Evolutionary conservation across 2,888 invertebrate genomes (phyloP), one percentile per base, ranked within the genome.

Genomic region (Pycnomerus fuliginosus): DNA sequence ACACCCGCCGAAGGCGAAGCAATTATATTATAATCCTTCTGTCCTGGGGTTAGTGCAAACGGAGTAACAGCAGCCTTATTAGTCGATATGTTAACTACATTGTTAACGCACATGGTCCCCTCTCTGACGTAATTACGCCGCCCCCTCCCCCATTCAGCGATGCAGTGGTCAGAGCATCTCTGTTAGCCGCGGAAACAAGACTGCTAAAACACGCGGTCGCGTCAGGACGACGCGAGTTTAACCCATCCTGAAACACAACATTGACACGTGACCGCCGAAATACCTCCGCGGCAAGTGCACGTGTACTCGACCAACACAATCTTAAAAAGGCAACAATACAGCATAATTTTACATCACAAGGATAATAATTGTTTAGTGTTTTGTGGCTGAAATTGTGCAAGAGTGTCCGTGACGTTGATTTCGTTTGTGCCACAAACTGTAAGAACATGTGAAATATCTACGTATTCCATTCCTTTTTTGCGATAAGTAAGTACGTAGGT

Each of bases 71-170:
- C 46, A 43, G 49, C 46, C 58, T 67, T 66, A 69, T 67, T 66
- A 67, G 60, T 56, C 55, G 63, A 63, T 63, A 67, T 68, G 69
- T 67, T 68, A 69, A 67, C 62, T 66, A 66, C 65, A 65, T 65
- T 66, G 67, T 69, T 68, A 67, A 67, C 68, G 68, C 68, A 64
- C 65, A 65, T 65, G 65, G 60, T 59, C 38, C 58, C 60, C 61
- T 53, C 60, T 58, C 57, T 46, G 52, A 44, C 56, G 67, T 67
- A 67, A 68, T 65, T 67, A 69, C 63, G 29, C 65, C 64, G 59
- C 62, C 65, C 58, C 64, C 63, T 62, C 62, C 69, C 75, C 72
- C 75, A 74, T 75, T 69, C 76, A 76, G 74, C 63, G 62, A 63
- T 61, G 62, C 64, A 64, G 62, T 65, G 69, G 69, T 65, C 72